These are phyloP conservation scores for Delphinus delphis DNA, from an alignment of 2,113 vertebrate genomes.

Conservation along the genomic window DNA sequence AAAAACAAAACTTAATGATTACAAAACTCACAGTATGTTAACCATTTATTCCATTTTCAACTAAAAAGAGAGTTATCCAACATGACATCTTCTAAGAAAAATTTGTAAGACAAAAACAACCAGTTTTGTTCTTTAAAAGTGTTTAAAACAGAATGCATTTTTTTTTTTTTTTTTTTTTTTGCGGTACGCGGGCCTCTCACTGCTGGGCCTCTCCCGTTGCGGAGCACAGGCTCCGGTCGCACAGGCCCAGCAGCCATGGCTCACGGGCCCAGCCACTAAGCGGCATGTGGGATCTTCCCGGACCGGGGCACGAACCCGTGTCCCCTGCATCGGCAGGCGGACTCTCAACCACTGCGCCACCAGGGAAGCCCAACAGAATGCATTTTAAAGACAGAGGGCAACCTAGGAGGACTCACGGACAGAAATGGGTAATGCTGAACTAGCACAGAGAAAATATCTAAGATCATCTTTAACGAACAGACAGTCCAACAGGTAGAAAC, in stretches of 20 bases:
- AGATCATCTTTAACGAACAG: background rate
- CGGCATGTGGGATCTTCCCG: too few species aligned
- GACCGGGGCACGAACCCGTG: too few species aligned
- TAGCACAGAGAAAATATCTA: background rate
- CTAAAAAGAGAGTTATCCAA: background rate
- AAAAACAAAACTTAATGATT: background rate
- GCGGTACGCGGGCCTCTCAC: too few species aligned
- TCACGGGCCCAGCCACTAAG: too few species aligned
- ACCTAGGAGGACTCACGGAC: background rate
- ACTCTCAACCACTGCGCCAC: too few species aligned
- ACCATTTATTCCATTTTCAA: background rate
- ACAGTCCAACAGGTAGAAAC: background rate
- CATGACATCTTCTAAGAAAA: background rate
- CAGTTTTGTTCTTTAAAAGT: background rate
- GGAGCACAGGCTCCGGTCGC: too few species aligned
- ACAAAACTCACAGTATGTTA: background rate
- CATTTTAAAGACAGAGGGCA: background rate
- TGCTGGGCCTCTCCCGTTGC: too few species aligned
- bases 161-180: too few species aligned
- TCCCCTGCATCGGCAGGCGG: too few species aligned
- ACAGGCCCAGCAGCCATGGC: too few species aligned
- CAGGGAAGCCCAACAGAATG: background rate
- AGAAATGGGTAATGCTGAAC: background rate
- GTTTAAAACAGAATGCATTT: constrained; percentile 1
- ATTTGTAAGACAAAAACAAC: background rate